phyloP scores from a whole-genome alignment of 2,888 invertebrate species.

The Xestia rhomboidea region DNA sequence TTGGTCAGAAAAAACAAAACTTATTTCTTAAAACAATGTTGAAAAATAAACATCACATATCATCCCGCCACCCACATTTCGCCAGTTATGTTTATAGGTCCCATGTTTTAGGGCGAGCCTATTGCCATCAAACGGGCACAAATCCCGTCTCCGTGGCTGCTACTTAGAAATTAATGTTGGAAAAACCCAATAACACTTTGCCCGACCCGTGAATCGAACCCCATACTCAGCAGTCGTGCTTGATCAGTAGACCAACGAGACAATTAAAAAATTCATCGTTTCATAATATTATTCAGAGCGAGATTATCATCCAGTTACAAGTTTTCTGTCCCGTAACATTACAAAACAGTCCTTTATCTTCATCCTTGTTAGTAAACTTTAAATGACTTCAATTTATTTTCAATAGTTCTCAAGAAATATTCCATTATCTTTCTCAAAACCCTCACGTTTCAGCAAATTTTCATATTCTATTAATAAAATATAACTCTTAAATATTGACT shows the following conservation, averaged over 20 bases:
- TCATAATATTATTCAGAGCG: not conserved
- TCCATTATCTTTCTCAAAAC: conserved; percentile 7
- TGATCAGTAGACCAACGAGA: too few species aligned
- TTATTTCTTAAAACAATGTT: not conserved
- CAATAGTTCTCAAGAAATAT: conserved; percentile 8
- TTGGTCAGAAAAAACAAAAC: not conserved
- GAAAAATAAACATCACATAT: too few species aligned
- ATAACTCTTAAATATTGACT: not conserved
- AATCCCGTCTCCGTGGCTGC: too few species aligned
- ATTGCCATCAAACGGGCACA: too few species aligned
- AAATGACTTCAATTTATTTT: conserved; percentile 1
- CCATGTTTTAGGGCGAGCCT: too few species aligned
- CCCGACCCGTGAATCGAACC: too few species aligned
- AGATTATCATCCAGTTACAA: not conserved
- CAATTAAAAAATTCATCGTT: not conserved
- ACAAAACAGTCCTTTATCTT: too few species aligned
- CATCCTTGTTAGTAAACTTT: not conserved
- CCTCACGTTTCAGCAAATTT: not conserved
- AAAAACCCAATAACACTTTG: too few species aligned
- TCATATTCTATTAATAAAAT: not conserved
- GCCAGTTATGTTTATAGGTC: too few species aligned
- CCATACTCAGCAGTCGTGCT: too few species aligned
- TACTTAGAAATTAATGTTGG: too few species aligned
- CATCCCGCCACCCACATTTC: too few species aligned
- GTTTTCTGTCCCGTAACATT: not conserved